Conservation (phyloP, 2,113 vertebrate genomes). For the Phalacrocorax aristotelis region DNA sequence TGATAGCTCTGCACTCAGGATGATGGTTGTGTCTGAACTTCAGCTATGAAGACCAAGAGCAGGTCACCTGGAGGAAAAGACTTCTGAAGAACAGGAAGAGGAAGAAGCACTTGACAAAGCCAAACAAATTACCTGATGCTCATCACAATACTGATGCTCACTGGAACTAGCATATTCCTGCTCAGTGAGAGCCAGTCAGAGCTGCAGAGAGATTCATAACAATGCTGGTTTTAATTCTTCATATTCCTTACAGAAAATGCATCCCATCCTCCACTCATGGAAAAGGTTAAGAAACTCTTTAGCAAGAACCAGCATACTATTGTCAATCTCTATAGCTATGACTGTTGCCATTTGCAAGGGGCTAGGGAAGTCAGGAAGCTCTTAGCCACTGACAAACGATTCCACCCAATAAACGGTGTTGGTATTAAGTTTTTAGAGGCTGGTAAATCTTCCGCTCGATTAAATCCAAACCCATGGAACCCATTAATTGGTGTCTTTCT, state of each 20-base stretch:
- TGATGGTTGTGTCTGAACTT: background rate
- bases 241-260: background rate
- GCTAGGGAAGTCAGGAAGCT: background rate
- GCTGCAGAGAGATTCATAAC: background rate
- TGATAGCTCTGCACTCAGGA: background rate
- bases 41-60: background rate
- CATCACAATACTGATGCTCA: background rate
- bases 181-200: background rate
- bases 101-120: background rate
- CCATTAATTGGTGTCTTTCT: constrained; percentile 75
- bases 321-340: background rate
- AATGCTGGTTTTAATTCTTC: background rate
- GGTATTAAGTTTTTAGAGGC: constrained; percentile 70
- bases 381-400: constrained; percentile 63
- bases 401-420: constrained; percentile 2
- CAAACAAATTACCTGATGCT: background rate
- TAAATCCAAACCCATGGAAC: constrained; percentile 58
- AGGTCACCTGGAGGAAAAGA: background rate
- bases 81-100: background rate
- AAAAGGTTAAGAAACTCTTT: background rate
- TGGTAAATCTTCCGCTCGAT: constrained; percentile 78
- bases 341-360: constrained; percentile 1
- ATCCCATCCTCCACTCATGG: background rate
- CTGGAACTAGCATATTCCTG: background rate
- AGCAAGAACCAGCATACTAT: background rate